A percentile compares a stretch with the other conserved stretches of the same genome.
These are phyloP conservation scores for Papilio dardanus DNA, from an alignment of 1,140 invertebrate genomes.

Conservation along the genomic window DNA sequence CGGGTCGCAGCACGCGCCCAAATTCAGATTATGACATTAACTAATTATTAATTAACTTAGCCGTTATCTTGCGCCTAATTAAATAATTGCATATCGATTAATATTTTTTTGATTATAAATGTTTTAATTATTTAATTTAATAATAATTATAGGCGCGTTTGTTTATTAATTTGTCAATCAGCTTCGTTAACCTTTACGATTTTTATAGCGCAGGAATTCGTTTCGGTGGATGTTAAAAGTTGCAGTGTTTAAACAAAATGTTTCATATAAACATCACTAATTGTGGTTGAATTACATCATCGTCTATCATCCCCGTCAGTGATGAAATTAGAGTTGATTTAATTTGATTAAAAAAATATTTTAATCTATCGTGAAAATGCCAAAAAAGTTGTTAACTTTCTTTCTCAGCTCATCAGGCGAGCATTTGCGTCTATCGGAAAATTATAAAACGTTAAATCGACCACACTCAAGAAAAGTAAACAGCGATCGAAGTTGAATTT, in stretches of 20 bases:
- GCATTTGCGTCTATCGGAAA: background rate
- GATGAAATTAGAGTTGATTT: too few relatives aligned
- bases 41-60: conserved; percentile 23
- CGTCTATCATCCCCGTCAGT: background rate
- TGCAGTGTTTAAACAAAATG: background rate
- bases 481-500: background rate
- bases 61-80: conserved; percentile 19
- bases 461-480: background rate
- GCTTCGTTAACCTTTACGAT: conserved; percentile 8
- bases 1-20: conserved; percentile 6
- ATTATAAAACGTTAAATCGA: background rate
- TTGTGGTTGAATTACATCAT: background rate
- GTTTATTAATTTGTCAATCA: conserved; percentile 15
- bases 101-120: conserved; percentile 24
- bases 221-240: background rate
- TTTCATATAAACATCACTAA: background rate
- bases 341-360: background rate
- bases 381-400: background rate
- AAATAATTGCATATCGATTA: conserved; percentile 17
- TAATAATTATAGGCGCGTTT: conserved; percentile 9
- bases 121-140: conserved; percentile 22
- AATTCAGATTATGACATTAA: conserved; percentile 6
- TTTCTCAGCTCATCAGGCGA: background rate
- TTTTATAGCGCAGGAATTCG: conserved; percentile 3
- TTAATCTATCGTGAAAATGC: too few relatives aligned